phyloP scores from a whole-genome alignment of 2,888 invertebrate species.

The Andricus curvator region DNA sequence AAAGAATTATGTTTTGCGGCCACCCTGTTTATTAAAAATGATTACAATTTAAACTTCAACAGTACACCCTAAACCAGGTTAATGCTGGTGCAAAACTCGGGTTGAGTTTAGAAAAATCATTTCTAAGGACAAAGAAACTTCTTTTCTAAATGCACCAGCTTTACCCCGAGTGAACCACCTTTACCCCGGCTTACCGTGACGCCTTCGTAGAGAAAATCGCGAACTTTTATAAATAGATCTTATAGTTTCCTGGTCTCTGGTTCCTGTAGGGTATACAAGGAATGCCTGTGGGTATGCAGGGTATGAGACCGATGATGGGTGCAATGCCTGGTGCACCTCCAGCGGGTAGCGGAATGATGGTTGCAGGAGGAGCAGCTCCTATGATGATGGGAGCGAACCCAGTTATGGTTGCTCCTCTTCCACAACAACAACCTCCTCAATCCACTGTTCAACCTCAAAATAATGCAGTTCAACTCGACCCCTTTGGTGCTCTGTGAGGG shows the following conservation, averaged over 20 bases:
- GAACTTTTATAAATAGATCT: slow-evolving; percentile 25
- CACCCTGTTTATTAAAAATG: no score
- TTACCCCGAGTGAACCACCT: not conserved
- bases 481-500: slow-evolving; percentile 79
- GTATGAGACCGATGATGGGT: slow-evolving; percentile 74
- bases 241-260: slow-evolving; percentile 35
- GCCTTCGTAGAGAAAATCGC: not conserved
- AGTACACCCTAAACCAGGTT: not conserved
- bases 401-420: slow-evolving; percentile 69
- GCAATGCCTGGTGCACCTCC: slow-evolving; percentile 68
- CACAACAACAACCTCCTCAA: slow-evolving; percentile 67
- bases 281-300: slow-evolving; percentile 71
- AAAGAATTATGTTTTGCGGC: no score
- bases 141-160: not conserved
- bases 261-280: slow-evolving; percentile 70
- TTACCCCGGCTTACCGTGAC: not conserved
- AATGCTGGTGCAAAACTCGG: not conserved
- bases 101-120: not conserved
- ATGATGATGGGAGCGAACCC: slow-evolving; percentile 71
- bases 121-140: not conserved
- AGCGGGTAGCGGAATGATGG: slow-evolving; percentile 68
- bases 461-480: slow-evolving; percentile 80
- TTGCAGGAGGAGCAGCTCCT: slow-evolving; percentile 64
- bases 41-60: no score
- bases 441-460: slow-evolving; percentile 73